Percentiles rank a stretch among this genome's conserved stretches.
phyloP scores from a whole-genome alignment of 2,888 invertebrate species.

The Kuschelorhynchus macadamiae region DNA sequence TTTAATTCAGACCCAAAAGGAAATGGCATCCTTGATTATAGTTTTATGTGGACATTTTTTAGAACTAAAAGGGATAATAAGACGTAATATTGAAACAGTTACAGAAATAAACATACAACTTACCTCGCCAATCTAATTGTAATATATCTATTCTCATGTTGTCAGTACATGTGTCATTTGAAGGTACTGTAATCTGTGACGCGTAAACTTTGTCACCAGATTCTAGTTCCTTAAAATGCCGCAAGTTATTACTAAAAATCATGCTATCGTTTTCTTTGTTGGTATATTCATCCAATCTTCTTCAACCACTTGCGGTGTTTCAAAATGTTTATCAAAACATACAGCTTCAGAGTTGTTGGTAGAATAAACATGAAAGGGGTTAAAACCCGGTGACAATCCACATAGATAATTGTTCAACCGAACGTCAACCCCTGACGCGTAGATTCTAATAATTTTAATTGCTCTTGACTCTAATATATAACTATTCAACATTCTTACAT shows the following conservation, averaged over 20 bases:
- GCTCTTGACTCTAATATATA: no score
- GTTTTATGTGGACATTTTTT: no score
- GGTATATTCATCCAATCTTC: not conserved
- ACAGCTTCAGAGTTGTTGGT: not conserved
- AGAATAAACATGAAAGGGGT: slow-evolving; percentile 25
- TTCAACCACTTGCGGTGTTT: slow-evolving; percentile 15
- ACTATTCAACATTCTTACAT: no score
- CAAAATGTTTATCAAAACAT: slow-evolving; percentile 2
- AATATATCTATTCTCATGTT: no score
- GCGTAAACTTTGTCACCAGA: slow-evolving; percentile 14
- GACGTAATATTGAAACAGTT: no score
- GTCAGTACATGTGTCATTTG: not conserved
- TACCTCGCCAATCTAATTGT: no score
- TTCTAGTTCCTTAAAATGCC: slow-evolving; percentile 31
- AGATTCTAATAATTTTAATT: not conserved
- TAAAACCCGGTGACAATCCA: slow-evolving; percentile 42
- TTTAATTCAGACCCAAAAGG: no score
- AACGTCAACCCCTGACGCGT: slow-evolving; percentile 32
- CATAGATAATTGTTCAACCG: slow-evolving; percentile 29
- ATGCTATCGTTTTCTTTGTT: no score
- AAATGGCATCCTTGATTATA: no score
- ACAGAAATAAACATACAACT: no score
- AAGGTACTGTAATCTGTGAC: slow-evolving; percentile 37
- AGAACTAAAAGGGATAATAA: no score
- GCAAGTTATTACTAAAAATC: no score